Evolutionary conservation across 2,113 vertebrate species (phyloP).

Genomic region (Dinomys branickii): DNA sequence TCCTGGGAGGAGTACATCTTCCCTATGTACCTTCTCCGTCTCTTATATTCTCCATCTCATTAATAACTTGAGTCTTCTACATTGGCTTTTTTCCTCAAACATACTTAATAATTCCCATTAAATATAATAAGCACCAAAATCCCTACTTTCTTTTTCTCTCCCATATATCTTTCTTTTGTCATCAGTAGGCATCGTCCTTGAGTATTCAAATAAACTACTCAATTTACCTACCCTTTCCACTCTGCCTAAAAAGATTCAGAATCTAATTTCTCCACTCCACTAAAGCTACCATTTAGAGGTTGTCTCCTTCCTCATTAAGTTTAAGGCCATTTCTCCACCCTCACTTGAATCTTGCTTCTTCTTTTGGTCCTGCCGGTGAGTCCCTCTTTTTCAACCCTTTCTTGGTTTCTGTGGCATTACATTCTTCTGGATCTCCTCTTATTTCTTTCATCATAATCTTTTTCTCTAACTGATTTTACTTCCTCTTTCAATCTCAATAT

Average conservation of each 20-base stretch:
- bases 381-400: neutral
- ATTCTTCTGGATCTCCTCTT: neutral
- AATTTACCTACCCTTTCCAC: neutral
- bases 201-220: neutral
- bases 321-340: neutral
- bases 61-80: neutral
- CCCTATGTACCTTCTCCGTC: neutral
- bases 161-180: neutral
- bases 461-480: neutral
- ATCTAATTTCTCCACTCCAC: neutral
- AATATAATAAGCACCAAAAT: conserved; percentile 29
- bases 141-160: neutral
- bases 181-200: neutral
- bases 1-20: neutral
- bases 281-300: neutral
- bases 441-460: neutral
- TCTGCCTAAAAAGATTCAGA: neutral
- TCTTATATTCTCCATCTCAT: neutral
- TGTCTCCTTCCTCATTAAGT: neutral
- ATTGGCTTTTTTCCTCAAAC: neutral
- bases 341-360: neutral
- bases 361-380: neutral
- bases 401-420: neutral
- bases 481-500: neutral
- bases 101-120: neutral